Base-by-base conservation (phyloP, 37 sponge, comb jelly and placozoan genomes). In the Beroe forskalii region DNA sequence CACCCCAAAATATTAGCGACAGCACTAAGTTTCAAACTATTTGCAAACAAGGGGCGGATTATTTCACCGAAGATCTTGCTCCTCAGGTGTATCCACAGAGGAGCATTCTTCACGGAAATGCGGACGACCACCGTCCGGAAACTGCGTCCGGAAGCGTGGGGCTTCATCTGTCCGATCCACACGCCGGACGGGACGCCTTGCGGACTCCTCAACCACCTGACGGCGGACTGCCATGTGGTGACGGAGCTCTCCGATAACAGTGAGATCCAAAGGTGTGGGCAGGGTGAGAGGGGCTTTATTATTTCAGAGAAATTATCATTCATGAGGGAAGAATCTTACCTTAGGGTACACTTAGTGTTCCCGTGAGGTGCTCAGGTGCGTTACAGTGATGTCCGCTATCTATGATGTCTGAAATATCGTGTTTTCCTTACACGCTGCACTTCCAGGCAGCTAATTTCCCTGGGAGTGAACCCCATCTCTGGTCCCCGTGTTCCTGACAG, bases 161-260 rank as follows among this genome's bases (percentile, higher is more conserved):
- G 97, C 27, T 98, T 98, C 91, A 64, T 98, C 76, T 98, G 99
- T 93, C 99, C 96, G 17, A 97, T 98, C 0, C 96, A 98, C 92
- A 96, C 99, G 80, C 99, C 99, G 76, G 99, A 98, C 90, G 99
- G 99, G 32, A 92, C 96, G 20, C 99, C 99, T 0, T 98, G 99
- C 76, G 99, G 99, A 31, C 92, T 98, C 17, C 92, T 98, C 32
- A 98, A 96, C 67, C 99, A 98, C 69, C 91, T 98, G 32, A 90
- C 99, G 3, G 94, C 95, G 40, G 27, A 41, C 42, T 95, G 95
- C 61, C 48, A 20, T 40, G 89, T 92, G 23, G 64, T 66, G n/a
- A 91, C 76, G 14, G 76, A 72, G 40, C 44, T 80, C 8, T 1
- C 24, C 1, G 55, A 80, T 24, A 48, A 43, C 30, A 41, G 24